phyloP scores from a whole-genome alignment of 2,888 invertebrate genomes.

The Heterodera filipjevi region DNA sequence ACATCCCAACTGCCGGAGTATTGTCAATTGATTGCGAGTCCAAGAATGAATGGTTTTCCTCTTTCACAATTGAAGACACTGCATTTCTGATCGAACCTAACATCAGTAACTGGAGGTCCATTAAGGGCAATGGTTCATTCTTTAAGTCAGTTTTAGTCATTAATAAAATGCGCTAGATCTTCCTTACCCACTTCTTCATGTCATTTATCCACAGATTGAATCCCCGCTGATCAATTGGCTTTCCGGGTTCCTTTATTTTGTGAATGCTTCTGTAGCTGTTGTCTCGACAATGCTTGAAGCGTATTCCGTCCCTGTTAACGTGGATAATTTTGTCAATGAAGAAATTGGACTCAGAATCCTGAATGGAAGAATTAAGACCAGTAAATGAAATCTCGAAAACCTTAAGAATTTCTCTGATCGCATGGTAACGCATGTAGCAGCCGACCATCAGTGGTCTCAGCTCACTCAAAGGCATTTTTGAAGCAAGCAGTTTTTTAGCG shows the following conservation, averaged over 20 bases:
- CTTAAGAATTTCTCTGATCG: conserved; percentile 16
- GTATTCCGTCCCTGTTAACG: conserved; percentile 23
- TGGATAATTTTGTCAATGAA: conserved; percentile 26
- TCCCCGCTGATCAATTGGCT: background rate
- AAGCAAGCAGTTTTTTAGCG: background rate
- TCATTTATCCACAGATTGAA: conserved; percentile 16
- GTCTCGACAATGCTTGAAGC: conserved; percentile 14
- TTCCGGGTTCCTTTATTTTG: conserved; percentile 19
- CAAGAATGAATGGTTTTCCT: background rate
- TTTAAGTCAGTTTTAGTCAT: background rate
- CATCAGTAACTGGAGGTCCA: conserved; percentile 1
- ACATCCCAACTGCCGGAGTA: background rate
- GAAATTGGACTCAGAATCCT: conserved; percentile 21
- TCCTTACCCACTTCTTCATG: conserved; percentile 16
- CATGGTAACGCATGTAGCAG: conserved; percentile 23
- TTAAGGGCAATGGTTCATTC: background rate
- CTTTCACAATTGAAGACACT: background rate
- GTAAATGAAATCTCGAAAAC: background rate
- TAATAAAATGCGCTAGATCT: background rate
- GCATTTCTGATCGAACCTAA: background rate
- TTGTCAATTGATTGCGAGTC: background rate
- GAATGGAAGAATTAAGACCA: too few species aligned
- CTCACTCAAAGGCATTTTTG: background rate
- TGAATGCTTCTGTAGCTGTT: conserved; percentile 26
- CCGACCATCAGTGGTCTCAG: background rate